Evolutionary conservation across 2,888 invertebrate genomes (phyloP).

Genomic region (Busseola fusca): DNA sequence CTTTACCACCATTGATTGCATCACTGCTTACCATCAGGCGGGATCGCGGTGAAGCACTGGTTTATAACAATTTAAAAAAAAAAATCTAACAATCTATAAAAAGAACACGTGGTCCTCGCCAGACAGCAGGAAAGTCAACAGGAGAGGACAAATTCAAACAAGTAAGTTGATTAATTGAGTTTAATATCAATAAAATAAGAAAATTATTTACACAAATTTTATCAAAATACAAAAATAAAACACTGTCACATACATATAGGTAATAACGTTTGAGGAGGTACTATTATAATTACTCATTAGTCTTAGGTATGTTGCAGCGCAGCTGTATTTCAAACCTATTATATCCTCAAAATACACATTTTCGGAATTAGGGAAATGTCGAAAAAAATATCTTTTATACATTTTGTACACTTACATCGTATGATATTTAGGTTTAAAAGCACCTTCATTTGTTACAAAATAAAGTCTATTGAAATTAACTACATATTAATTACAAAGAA

Average conservation of each 20-base stretch:
- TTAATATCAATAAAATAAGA: constrained; percentile 89
- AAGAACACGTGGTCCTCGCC: no score
- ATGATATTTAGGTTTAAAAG: constrained; percentile 56
- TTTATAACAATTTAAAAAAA: no score
- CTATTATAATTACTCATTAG: constrained; percentile 73
- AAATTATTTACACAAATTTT: constrained; percentile 89
- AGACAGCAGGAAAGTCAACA: neutral
- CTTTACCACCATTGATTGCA: no score
- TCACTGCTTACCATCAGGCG: no score
- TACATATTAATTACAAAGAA: constrained; percentile 34
- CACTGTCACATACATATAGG: constrained; percentile 87
- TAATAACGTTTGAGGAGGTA: constrained; percentile 80
- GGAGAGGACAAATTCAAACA: constrained; percentile 54
- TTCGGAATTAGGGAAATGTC: constrained; percentile 47
- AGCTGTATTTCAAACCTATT: constrained; percentile 64
- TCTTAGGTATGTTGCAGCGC: constrained; percentile 73
- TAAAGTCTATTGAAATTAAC: constrained; percentile 22
- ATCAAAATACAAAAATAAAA: constrained; percentile 89
- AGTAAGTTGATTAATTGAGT: constrained; percentile 85
- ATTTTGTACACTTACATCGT: constrained; percentile 58
- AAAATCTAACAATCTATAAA: no score
- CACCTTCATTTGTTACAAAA: constrained; percentile 13
- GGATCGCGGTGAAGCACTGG: no score
- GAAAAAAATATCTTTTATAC: constrained; percentile 61
- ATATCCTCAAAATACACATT: constrained; percentile 57